A percentile compares a stretch with the other conserved stretches of the same genome.
Evolutionary conservation across 1,140 invertebrate species (phyloP).

Genomic region (Aphelenchoides fujianensis): DNA sequence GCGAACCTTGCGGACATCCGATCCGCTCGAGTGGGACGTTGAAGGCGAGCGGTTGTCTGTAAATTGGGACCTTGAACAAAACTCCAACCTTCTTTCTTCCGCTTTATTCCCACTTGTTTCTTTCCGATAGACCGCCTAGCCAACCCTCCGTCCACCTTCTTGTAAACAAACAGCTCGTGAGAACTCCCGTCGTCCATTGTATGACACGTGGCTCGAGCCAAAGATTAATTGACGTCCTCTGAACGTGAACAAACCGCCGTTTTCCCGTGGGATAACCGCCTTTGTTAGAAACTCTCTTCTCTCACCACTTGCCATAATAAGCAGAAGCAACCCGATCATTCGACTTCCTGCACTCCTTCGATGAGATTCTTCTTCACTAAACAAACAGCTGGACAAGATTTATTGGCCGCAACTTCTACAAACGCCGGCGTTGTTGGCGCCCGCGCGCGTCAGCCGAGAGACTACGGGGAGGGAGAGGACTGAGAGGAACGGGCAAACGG

Average conservation of each 20-base stretch:
- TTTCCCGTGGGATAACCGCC: background rate
- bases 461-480: background rate
- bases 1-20: slow-evolving; percentile 19
- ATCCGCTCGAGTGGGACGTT: background rate
- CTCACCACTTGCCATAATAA: background rate
- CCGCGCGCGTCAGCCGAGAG: background rate
- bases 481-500: background rate
- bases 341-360: background rate
- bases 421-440: background rate
- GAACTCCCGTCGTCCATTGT: too few species aligned
- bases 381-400: background rate
- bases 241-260: background rate
- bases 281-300: too few species aligned
- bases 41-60: background rate
- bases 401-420: slow-evolving; percentile 1
- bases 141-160: too few species aligned
- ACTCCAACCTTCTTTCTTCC: slow-evolving; percentile 1
- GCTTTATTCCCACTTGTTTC: background rate
- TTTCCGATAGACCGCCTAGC: background rate
- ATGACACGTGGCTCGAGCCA: too few species aligned
- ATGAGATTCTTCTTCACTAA: too few species aligned
- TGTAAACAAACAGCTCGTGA: too few species aligned
- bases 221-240: too few species aligned
- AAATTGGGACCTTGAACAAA: background rate
- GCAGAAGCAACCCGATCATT: background rate